Percentiles rank a stretch among this genome's conserved stretches.
Evolutionary conservation across 2,797 vertebrate species (phyloP).

Genomic region (Lithobates pipiens): DNA sequence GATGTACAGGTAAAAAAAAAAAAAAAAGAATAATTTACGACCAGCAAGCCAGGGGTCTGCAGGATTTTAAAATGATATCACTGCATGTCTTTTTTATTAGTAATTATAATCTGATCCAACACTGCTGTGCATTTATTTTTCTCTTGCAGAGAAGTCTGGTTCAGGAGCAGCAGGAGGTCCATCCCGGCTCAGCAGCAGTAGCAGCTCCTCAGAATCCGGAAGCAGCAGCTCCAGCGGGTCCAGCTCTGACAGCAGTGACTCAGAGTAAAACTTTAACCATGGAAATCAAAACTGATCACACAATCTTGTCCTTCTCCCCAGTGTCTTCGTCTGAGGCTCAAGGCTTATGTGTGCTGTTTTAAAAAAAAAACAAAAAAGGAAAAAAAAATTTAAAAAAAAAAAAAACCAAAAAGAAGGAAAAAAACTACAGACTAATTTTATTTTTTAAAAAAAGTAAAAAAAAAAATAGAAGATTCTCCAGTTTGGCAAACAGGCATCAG

Average conservation of each 20-base stretch:
- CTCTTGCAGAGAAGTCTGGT: conserved; percentile 81
- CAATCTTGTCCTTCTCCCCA: conserved; percentile 51
- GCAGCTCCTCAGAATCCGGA: conserved; percentile 87
- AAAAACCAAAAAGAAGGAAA: conserved; percentile 24
- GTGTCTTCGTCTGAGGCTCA: conserved; percentile 62
- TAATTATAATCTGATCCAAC: too few species aligned
- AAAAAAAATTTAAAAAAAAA: conserved; percentile 12
- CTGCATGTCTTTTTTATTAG: too few species aligned
- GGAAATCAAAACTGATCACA: conserved; percentile 43
- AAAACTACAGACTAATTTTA: conserved; percentile 32
- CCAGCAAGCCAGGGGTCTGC: neutral
- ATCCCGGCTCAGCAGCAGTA: conserved; percentile 86
- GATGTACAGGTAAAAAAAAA: too few species aligned
- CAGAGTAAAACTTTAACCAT: conserved; percentile 78
- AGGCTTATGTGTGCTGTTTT: conserved; percentile 68
- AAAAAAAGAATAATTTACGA: too few species aligned
- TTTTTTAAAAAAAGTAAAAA: conserved; percentile 67
- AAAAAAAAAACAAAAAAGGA: neutral
- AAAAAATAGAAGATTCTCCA: conserved; percentile 64
- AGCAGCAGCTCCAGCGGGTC: conserved; percentile 87
- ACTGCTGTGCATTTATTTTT: neutral
- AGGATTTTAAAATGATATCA: neutral
- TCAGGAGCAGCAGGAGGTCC: conserved; percentile 82
- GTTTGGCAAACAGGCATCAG: conserved; percentile 44
- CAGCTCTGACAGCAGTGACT: conserved; percentile 90